Base-by-base conservation (phyloP, 2,113 vertebrate species). In the Urocynchramus pylzowi region DNA sequence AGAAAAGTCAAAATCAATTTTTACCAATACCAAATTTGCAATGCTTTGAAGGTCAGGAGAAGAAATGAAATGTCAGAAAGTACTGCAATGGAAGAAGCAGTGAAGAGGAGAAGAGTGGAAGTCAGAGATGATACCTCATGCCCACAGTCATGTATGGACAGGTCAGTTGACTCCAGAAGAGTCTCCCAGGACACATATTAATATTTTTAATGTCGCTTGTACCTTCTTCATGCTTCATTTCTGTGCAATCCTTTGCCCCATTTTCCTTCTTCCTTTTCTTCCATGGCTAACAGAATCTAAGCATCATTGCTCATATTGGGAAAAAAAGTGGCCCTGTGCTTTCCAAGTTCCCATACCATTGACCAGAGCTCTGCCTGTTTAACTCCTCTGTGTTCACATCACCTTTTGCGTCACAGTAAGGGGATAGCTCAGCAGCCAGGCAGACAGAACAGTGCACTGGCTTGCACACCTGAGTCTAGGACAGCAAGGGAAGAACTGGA, bases 81-180 rank as follows among this genome's bases (percentile, higher is more conserved):
- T 18, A 13, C 37, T 53, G 54, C 44, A 28, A 54, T 9, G 33
- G 44, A 61, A 49, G 45, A 37, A 59, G 11, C 8, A 2, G 74
- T 30, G 47, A 96, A 95, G 54, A 81, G 80, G 37, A 96, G 88
- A 53, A 93, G 82, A 70, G n/a, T 54, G 39, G 74, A 87, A 70
- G 45, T 65, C 1, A 5, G 52, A 82, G 47, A 30, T 67, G 85
- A 90, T 49, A 30, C 20, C 26, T 84, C 84, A 17, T 31, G 13
- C 41, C 50, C 24, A 9, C 64, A 31, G 1, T n/a, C 3, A 2
- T 3, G 2, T 78, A 8, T 16, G n/a, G 42, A 45, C 69, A 53
- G 90, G 96, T 96, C 11, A 87, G 90, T 14, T 61, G 54, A n/a
- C 37, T 37, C 7, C 49, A 53, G 16, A 87, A 61, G 13, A 60